Evolutionary conservation across 1,140 invertebrate species (phyloP).

Genomic region (Pteromalus puparum): DNA sequence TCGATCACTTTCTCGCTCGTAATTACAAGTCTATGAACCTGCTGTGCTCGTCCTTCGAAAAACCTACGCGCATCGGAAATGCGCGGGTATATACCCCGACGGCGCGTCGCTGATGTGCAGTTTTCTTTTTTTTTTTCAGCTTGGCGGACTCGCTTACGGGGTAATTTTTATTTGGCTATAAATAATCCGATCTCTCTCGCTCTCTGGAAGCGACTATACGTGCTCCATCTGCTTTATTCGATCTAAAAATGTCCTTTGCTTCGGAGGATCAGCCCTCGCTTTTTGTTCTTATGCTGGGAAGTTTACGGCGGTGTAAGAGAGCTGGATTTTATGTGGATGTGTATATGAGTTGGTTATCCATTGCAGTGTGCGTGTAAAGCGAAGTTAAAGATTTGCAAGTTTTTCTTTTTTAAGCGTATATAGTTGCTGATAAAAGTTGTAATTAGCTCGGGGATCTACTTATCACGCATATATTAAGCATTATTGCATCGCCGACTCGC

Average conservation of each 20-base stretch:
- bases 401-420: no score
- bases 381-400: no score
- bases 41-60: slow-evolving; percentile 31
- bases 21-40: not conserved
- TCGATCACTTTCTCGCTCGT: slow-evolving; percentile 13
- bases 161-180: slow-evolving; percentile 31
- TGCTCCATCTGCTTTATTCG: not conserved
- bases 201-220: not conserved
- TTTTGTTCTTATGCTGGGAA: no score
- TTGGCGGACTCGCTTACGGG: not conserved
- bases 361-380: no score
- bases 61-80: slow-evolving; percentile 28
- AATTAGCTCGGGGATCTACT: no score
- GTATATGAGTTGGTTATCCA: no score
- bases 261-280: not conserved
- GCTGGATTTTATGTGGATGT: no score
- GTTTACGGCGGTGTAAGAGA: no score
- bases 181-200: slow-evolving; percentile 1
- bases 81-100: no score
- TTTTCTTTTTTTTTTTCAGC: not conserved
- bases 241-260: not conserved
- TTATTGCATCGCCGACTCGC: no score
- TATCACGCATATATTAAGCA: no score
- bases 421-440: no score
- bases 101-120: not conserved